Evolutionary conservation across 1,140 invertebrate genomes (phyloP).

Genomic region (Neotoxoptera formosana): DNA sequence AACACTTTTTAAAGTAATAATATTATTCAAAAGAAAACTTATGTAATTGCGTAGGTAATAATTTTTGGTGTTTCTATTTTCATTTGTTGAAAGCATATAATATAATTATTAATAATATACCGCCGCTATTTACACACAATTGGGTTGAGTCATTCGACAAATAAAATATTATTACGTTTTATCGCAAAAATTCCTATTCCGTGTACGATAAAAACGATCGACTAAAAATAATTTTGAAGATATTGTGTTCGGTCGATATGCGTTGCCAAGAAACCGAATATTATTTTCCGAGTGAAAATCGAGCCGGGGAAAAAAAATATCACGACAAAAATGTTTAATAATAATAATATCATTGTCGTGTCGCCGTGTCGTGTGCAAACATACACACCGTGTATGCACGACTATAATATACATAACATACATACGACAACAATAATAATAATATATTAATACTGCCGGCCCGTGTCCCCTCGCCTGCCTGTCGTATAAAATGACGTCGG

Average conservation of each 20-base stretch:
- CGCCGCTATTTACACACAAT: not conserved
- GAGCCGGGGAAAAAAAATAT: not conserved
- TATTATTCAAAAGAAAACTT: no score
- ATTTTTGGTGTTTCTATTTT: no score
- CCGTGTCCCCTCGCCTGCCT: not conserved
- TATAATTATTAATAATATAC: not conserved
- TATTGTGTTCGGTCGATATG: not conserved
- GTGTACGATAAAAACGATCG: not conserved
- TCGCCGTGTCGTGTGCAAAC: not conserved
- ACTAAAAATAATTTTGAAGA: not conserved
- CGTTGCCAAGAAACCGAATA: not conserved
- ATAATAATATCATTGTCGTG: not conserved
- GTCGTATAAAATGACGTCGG: not conserved
- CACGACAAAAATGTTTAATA: not conserved
- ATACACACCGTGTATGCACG: not conserved
- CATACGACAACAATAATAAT: not conserved
- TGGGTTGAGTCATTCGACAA: not conserved
- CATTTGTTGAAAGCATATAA: no score
- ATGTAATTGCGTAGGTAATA: no score
- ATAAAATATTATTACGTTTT: not conserved
- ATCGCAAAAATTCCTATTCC: not conserved
- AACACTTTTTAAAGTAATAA: no score
- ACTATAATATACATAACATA: no score
- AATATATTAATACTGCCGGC: not conserved
- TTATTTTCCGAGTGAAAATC: not conserved